phyloP scores from a whole-genome alignment of 1,140 invertebrate genomes.

The Platorchestia sp. region DNA sequence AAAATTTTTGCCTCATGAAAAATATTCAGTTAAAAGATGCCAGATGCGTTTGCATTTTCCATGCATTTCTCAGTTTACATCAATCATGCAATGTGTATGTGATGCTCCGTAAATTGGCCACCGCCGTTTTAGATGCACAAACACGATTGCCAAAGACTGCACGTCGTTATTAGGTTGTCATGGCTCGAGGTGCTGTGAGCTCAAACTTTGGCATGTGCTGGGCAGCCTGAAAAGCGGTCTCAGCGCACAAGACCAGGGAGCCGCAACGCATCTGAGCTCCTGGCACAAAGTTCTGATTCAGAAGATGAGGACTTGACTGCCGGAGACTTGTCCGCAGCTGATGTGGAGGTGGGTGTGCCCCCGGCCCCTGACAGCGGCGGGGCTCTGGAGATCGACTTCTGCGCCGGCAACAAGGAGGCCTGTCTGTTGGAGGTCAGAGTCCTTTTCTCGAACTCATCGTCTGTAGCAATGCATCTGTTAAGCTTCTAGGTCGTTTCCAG shows the following conservation, averaged over 20 bases:
- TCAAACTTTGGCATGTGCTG: background rate
- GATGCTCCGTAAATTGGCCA: too few species aligned
- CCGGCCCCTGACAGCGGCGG: background rate
- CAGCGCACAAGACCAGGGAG: background rate
- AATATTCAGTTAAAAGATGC: too few species aligned
- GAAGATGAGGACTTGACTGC: background rate
- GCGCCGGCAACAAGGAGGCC: conserved; percentile 43
- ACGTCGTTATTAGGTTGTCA: background rate
- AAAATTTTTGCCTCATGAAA: too few species aligned
- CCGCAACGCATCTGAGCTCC: conserved; percentile 36
- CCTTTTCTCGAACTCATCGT: background rate
- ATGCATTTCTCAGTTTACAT: too few species aligned
- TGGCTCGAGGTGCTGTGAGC: background rate
- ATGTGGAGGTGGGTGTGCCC: background rate
- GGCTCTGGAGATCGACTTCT: conserved; percentile 17
- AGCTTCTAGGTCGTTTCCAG: too few species aligned
- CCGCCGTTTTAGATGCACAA: background rate
- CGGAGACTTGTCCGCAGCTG: background rate
- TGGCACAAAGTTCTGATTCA: background rate
- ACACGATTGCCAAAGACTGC: background rate
- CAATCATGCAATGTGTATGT: too few species aligned
- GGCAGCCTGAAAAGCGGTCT: background rate
- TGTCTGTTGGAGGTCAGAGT: conserved; percentile 55
- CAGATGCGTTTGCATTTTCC: too few species aligned
- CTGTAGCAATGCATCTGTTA: background rate